Evolutionary conservation across 2,113 vertebrate genomes (phyloP).

Genomic region (Oncorhynchus masou): DNA sequence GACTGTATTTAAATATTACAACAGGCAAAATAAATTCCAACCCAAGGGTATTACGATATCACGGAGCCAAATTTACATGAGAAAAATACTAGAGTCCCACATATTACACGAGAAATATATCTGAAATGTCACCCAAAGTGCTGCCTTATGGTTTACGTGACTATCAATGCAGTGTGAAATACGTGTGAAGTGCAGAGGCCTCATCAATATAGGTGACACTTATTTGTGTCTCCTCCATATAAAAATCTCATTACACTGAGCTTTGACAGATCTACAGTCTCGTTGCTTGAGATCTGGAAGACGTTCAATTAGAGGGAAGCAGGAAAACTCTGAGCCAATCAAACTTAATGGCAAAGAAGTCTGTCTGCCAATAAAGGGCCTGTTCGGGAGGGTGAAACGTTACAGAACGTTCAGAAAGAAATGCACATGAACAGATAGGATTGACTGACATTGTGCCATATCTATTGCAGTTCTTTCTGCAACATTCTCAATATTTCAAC

Average conservation of each 20-base stretch:
- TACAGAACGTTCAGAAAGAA: background rate
- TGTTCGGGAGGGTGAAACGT: background rate
- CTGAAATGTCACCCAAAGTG: background rate
- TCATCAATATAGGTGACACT: conserved; percentile 2
- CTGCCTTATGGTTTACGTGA: conserved; percentile 1
- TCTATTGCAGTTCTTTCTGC: no score
- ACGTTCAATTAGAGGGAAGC: background rate
- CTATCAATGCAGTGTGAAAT: conserved; percentile 1
- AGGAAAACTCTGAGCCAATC: conserved; percentile 2
- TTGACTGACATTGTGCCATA: no score
- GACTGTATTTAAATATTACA: background rate
- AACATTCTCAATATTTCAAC: no score
- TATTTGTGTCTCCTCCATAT: conserved; percentile 11
- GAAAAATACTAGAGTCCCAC: background rate
- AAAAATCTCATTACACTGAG: conserved; percentile 9
- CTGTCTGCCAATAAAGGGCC: background rate
- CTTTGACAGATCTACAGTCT: conserved; percentile 1
- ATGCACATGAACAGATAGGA: no score
- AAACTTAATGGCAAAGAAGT: background rate
- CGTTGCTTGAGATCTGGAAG: conserved; percentile 1
- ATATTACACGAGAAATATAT: background rate
- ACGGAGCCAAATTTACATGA: background rate
- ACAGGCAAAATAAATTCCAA: background rate
- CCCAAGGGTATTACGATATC: background rate
- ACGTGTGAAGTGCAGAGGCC: background rate